Evolutionary conservation across 1,140 invertebrate genomes (phyloP), one percentile per base, ranked within the genome.

Genomic region (Drosophila setifemur): DNA sequence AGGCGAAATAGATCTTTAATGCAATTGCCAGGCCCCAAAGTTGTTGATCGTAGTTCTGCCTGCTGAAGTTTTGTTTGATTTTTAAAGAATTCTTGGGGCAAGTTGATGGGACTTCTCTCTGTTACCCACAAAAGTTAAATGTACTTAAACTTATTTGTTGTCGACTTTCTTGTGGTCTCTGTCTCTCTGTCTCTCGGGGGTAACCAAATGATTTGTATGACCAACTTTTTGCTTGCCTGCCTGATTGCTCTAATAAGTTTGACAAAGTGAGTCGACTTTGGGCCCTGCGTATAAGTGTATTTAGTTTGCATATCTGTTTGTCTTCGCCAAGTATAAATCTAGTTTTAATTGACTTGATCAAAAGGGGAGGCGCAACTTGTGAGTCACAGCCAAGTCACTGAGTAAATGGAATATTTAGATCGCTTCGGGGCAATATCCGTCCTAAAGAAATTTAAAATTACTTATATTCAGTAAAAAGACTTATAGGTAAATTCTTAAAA

Each of bases 141-240:
- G 71, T 68, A 73, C 71, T 74, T 73, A 74, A 73, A 73, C 71
- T 74, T 74, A 73, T 74, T 73, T 73, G 71, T 74, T 73, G 61
- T 74, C 61, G 61, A 74, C 61, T 68, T 73, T 52, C 53, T 40
- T 49, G 28, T 52, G 48, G 60, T 55, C 58, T 55, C 53, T 28
- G 14, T n/a, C n/a, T n/a, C n/a, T n/a, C n/a, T n/a, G n/a, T n/a
- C n/a, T n/a, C n/a, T n/a, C n/a, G n/a, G n/a, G n/a, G 52, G 60
- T 40, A 40, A 14, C 23, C 71, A 73, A 74, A 74, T 73, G 71
- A 73, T 73, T 73, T 73, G 71, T 73, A 74, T 74, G 71, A 67
- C 71, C 61, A 73, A 73, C 71, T 73, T 73, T 67, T 68, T 7
- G 63, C 60, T 63, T 64, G 71, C 42, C 58, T 63, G 60, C 60